Base-by-base conservation (phyloP, 2,888 invertebrate species). In the Oeneis ivallda region DNA sequence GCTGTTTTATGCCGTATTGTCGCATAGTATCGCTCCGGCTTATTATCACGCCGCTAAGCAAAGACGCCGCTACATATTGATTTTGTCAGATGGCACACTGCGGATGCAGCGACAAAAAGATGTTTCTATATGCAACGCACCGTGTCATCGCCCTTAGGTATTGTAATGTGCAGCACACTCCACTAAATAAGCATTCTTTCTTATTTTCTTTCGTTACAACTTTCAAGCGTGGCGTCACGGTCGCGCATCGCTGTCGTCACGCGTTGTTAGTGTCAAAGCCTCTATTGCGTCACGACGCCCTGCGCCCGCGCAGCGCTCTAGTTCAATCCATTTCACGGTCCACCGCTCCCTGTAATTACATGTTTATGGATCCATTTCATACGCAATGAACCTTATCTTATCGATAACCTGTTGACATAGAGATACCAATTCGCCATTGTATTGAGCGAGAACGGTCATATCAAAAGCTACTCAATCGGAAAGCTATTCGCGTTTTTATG, bases 241-340 rank as follows among this genome's bases (percentile, higher is more conserved):
- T 37, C 4, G 15, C 43, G 43, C 43, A 6, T 43, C n/a, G 47
- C 15, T 15, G 7, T 47, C 15, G 3, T 47, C 5, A 7, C 15
- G 45, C 41, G 11, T 13, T 41, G 41, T 41, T 15, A 17, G 17
- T 10, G 47, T 10, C 17, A 17, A 19, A 19, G 49, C 10, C 49
- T 49, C 11, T 11, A 49, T 1, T 32, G 32, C 59, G 47, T 58
- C 47, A 59, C 47, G 49, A 0, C 10, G 41, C 15, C 11, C 34
- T 10, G 26, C 57, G 47, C 47, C 26, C n/a, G 37, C 59, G 47
- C 59, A 45, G 32, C 32, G 47, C 58, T 58, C 58, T 17, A 52
- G 76, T 74, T 76, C 78, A 79, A 71, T 74, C 75, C 74, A 89
- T 89, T 90, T 85, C 84, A 81, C 85, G 86, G 82, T 77, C 84